Conservation (phyloP, 2,113 vertebrate genomes). For the Motacilla alba region DNA sequence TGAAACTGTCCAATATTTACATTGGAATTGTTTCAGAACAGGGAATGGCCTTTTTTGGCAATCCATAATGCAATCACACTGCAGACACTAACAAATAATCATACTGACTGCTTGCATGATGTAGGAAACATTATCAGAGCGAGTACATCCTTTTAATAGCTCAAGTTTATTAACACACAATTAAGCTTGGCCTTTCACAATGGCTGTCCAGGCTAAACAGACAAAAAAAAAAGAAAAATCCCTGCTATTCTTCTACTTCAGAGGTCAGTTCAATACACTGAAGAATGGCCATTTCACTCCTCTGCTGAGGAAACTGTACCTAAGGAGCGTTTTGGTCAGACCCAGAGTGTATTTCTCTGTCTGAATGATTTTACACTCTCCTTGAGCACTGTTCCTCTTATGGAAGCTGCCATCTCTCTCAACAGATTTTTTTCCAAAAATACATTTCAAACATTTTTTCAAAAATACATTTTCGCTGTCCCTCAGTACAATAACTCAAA, state of each 20-base stretch:
- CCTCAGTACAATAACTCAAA: background rate
- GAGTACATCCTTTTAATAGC: background rate
- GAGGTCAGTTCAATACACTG: background rate
- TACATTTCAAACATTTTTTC: background rate
- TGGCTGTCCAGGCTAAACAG: background rate
- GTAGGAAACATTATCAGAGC: background rate
- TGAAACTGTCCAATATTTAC: background rate
- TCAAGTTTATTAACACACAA: background rate
- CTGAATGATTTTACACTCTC: background rate
- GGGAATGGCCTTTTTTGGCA: background rate
- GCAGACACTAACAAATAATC: background rate
- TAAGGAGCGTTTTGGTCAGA: background rate
- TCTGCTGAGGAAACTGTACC: background rate
- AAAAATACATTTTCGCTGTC: background rate
- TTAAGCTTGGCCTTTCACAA: background rate
- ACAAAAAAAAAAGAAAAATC: background rate
- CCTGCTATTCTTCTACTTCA: background rate
- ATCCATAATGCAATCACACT: background rate
- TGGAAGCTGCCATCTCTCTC: background rate
- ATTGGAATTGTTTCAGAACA: background rate
- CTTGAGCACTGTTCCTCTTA: background rate
- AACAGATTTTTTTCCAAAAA: background rate
- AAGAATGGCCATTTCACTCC: background rate
- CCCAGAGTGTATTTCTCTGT: background rate
- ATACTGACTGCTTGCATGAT: background rate